Percentiles rank a stretch among this genome's conserved stretches.
phyloP scores from a whole-genome alignment of 1,140 invertebrate genomes.

The Bactericera cockerelli region DNA sequence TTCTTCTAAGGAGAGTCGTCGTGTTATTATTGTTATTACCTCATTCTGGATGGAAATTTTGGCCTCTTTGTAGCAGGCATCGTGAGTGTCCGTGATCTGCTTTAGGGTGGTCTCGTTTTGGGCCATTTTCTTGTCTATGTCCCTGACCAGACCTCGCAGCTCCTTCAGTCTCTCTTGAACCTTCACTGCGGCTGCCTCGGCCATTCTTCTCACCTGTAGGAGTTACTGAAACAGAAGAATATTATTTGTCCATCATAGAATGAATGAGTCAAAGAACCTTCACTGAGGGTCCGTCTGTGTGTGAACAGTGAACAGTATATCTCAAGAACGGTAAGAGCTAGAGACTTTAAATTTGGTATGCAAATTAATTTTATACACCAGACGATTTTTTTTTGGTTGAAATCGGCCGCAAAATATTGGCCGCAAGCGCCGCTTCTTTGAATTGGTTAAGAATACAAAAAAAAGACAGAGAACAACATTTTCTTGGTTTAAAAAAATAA shows the following conservation, averaged over 20 bases:
- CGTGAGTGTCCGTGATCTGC: conserved; percentile 61
- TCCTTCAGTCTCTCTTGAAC: background rate
- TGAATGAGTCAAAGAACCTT: background rate
- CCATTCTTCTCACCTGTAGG: background rate
- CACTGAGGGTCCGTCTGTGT: background rate
- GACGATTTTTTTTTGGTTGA: background rate
- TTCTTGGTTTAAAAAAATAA: too few relatives aligned
- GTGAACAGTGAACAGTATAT: background rate
- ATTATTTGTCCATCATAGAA: background rate
- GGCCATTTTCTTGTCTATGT: conserved; percentile 61
- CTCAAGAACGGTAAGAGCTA: too few relatives aligned
- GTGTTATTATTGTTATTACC: background rate
- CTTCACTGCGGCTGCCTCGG: background rate
- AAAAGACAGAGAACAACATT: too few relatives aligned
- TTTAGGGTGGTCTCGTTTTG: conserved; percentile 63
- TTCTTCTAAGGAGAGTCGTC: too few relatives aligned
- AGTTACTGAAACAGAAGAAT: background rate
- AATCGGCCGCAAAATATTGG: too few relatives aligned
- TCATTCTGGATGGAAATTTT: conserved; percentile 42
- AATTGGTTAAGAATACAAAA: too few relatives aligned
- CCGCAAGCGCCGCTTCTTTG: too few relatives aligned
- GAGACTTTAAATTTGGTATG: too few relatives aligned
- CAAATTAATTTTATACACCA: background rate
- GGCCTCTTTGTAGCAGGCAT: conserved; percentile 50
- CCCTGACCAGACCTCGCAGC: conserved; percentile 20